These are phyloP conservation scores for Amorpha juglandis DNA, from an alignment of 2,888 invertebrate species.

Conservation along the genomic window DNA sequence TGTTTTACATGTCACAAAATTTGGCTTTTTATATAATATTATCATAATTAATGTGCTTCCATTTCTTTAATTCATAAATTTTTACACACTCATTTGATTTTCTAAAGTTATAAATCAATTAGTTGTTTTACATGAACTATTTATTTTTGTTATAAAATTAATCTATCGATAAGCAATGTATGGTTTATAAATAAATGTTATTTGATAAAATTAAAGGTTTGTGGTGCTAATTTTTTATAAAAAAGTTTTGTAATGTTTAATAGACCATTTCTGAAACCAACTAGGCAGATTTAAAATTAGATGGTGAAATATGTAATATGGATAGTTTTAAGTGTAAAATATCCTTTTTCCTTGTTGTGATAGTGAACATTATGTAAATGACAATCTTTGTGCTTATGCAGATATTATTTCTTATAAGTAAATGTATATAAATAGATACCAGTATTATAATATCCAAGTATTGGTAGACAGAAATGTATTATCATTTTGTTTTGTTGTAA, in stretches of 20 bases:
- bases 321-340: neutral
- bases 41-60: too few species aligned
- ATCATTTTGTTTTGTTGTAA: slow-evolving; percentile 39
- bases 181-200: neutral
- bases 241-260: neutral
- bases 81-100: neutral
- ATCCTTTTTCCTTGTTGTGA: neutral
- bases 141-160: neutral
- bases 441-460: slow-evolving; percentile 27
- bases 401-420: slow-evolving; percentile 3
- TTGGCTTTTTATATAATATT: too few species aligned
- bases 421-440: slow-evolving; percentile 21
- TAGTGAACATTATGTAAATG: neutral
- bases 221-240: slow-evolving; percentile 11
- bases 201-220: neutral
- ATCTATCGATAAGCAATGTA: neutral
- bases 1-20: too few species aligned
- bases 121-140: neutral
- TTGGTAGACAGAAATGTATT: slow-evolving; percentile 21
- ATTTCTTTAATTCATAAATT: too few species aligned
- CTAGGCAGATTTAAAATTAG: neutral
- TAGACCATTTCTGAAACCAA: neutral
- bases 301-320: neutral
- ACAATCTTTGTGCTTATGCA: neutral
- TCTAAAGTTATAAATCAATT: neutral